Percentiles rank a stretch among this genome's conserved stretches.
Evolutionary conservation across 2,797 vertebrate species (phyloP).

Genomic region (Tolypeutes matacus): DNA sequence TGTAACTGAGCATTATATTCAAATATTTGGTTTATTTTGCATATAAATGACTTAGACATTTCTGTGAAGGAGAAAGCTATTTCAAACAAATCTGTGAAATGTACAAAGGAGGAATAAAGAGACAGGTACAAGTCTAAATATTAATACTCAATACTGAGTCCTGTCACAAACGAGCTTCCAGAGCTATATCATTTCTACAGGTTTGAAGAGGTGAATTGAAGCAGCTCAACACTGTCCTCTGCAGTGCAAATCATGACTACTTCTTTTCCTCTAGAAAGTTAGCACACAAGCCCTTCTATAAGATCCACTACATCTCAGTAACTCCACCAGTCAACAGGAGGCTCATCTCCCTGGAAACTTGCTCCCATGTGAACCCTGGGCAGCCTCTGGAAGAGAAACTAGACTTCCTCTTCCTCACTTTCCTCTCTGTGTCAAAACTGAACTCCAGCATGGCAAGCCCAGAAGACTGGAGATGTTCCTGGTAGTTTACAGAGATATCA

Average conservation of each 20-base stretch:
- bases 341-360: background rate
- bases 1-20: background rate
- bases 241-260: rapidly evolving
- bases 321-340: background rate
- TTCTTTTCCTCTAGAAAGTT: background rate
- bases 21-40: slow-evolving; percentile 19
- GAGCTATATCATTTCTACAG: background rate
- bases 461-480: background rate
- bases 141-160: background rate
- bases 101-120: background rate
- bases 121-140: background rate
- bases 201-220: background rate
- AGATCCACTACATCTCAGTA: background rate
- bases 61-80: background rate
- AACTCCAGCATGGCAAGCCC: background rate
- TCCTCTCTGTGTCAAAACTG: background rate
- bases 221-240: background rate
- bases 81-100: background rate
- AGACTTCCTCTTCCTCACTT: background rate
- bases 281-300: rapidly evolving
- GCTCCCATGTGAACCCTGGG: background rate
- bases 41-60: background rate
- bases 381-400: background rate
- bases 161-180: background rate
- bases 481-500: background rate